phyloP scores from a whole-genome alignment of 64 coral and sea anemone species.

The Pachyseris speciosa region DNA sequence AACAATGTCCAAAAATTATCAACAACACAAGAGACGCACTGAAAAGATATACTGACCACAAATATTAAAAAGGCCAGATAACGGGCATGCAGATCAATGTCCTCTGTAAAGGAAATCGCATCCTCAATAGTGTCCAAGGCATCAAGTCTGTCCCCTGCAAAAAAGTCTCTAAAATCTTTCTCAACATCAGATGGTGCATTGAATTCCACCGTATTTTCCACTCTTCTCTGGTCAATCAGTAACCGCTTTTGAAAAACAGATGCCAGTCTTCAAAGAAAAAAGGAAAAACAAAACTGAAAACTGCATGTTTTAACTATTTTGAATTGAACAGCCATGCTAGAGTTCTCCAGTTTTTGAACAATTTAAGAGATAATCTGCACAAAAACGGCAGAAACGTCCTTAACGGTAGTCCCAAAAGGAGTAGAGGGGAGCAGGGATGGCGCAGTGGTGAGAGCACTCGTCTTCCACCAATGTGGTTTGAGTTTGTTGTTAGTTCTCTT shows the following conservation, averaged over 20 bases:
- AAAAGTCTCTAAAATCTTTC: neutral
- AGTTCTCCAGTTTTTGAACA: too few species aligned
- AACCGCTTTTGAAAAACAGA: neutral
- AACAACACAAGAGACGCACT: too few species aligned
- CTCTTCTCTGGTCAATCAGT: neutral
- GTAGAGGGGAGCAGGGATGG: too few species aligned
- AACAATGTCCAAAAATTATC: too few species aligned
- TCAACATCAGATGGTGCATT: neutral
- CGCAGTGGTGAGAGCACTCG: too few species aligned
- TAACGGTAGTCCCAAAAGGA: too few species aligned
- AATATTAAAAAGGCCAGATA: conserved; percentile 7
- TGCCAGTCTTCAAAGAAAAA: neutral
- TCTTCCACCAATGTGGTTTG: too few species aligned
- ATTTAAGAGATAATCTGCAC: too few species aligned
- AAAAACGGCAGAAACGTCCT: too few species aligned
- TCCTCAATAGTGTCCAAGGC: neutral
- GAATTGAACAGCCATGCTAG: too few species aligned
- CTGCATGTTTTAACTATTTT: too few species aligned
- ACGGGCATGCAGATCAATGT: neutral
- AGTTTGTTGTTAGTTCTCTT: too few species aligned
- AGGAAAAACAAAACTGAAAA: neutral
- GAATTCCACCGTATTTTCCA: neutral
- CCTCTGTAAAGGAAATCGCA: neutral
- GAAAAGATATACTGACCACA: neutral
- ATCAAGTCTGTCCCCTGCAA: neutral